Conservation (phyloP, 2,113 vertebrate species). For the Pagrus major region DNA sequence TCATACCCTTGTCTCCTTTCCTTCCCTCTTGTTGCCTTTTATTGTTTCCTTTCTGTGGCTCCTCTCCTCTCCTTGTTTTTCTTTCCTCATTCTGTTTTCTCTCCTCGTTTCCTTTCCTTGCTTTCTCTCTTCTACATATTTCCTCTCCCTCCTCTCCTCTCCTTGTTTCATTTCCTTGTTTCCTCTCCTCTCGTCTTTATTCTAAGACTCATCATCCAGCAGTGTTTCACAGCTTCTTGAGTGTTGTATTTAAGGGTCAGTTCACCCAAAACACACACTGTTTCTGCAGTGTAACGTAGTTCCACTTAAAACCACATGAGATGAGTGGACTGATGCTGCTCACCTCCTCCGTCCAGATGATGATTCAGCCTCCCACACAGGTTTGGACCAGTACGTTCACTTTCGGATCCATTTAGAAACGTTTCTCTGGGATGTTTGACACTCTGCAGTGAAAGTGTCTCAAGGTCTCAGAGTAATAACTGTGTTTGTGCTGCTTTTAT, state of each 20-base stretch:
- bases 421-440: neutral
- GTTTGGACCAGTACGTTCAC: no score
- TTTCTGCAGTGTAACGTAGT: no score
- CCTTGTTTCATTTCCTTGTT: neutral
- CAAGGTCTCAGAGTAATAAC: constrained; percentile 13
- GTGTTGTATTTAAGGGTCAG: neutral
- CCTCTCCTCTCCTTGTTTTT: neutral
- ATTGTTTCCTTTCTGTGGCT: no score
- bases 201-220: no score
- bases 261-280: neutral
- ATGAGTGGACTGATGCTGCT: no score
- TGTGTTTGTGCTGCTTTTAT: constrained; percentile 1
- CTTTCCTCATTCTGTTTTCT: neutral
- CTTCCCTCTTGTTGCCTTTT: no score
- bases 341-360: no score
- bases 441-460: neutral
- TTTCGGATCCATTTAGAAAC: neutral
- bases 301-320: no score
- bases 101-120: neutral
- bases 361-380: no score
- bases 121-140: neutral
- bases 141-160: neutral
- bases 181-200: neutral
- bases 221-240: no score
- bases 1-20: neutral